Percentiles rank a stretch among this genome's conserved stretches.
Conservation (phyloP, 1,140 invertebrate species). For the Drosophila pectinifera region DNA sequence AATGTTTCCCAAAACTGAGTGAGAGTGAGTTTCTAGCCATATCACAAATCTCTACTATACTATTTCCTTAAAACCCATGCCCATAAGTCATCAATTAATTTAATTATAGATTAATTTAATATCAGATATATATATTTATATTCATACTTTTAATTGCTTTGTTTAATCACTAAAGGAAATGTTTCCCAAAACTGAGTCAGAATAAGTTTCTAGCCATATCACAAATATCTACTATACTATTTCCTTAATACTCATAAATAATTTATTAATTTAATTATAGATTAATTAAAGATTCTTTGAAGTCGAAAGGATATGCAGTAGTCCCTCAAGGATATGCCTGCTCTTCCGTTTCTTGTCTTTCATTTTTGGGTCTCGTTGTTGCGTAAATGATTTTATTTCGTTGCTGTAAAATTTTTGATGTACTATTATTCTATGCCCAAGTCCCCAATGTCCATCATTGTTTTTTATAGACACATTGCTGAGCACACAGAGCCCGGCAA, state of each 20-base stretch:
- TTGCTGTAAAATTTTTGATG: constrained; percentile 75
- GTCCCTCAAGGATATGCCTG: background rate
- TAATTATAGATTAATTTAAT: too few relatives aligned
- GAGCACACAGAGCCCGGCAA: constrained; percentile 36
- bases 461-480: constrained; percentile 75
- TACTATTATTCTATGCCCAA: constrained; percentile 80
- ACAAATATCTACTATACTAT: background rate
- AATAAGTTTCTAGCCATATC: background rate
- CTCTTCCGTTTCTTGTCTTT: constrained; percentile 59
- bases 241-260: too few relatives aligned
- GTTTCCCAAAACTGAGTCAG: background rate
- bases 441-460: constrained; percentile 73
- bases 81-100: too few relatives aligned
- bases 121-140: too few relatives aligned
- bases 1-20: background rate
- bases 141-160: background rate
- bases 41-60: background rate
- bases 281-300: too few relatives aligned
- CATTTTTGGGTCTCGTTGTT: constrained; percentile 70
- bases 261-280: too few relatives aligned
- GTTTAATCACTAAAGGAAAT: background rate
- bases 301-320: constrained; percentile 27
- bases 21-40: background rate
- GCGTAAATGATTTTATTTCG: constrained; percentile 81
- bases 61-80: too few relatives aligned